Conservation (phyloP, 2,113 vertebrate species). For the Ictidomys tridecemlineatus region DNA sequence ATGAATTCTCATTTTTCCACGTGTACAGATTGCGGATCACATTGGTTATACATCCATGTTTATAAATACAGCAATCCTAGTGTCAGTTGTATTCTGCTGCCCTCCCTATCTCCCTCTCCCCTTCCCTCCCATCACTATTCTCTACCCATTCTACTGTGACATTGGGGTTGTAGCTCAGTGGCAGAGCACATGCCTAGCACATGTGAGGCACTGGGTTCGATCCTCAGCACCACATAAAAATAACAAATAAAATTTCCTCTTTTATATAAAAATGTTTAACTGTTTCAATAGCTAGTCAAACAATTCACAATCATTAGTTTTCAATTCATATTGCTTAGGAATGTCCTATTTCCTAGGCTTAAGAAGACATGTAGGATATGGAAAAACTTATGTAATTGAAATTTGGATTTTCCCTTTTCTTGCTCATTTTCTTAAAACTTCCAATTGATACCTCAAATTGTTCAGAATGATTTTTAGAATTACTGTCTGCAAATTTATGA, state of each 20-base stretch:
- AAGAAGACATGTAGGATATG: not conserved
- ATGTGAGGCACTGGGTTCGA: too few species aligned
- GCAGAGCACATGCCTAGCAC: too few species aligned
- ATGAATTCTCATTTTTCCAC: too few species aligned
- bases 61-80: too few species aligned
- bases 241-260: not conserved
- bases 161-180: too few species aligned
- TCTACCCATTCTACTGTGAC: too few species aligned
- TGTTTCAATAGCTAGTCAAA: not conserved
- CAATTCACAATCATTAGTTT: not conserved
- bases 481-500: not conserved
- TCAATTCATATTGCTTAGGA: not conserved
- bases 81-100: too few species aligned
- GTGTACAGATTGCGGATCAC: too few species aligned
- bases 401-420: not conserved
- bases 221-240: too few species aligned
- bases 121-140: too few species aligned
- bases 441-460: not conserved
- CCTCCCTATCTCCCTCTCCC: too few species aligned
- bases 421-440: conserved; percentile 7
- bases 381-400: not conserved
- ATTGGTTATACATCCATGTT: too few species aligned
- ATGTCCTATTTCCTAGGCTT: not conserved
- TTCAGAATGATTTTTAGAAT: not conserved
- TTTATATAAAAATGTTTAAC: not conserved